Percentiles rank a stretch among this genome's conserved stretches.
phyloP scores from a whole-genome alignment of 2,888 invertebrate genomes.

The Cryptophagus acutangulus region DNA sequence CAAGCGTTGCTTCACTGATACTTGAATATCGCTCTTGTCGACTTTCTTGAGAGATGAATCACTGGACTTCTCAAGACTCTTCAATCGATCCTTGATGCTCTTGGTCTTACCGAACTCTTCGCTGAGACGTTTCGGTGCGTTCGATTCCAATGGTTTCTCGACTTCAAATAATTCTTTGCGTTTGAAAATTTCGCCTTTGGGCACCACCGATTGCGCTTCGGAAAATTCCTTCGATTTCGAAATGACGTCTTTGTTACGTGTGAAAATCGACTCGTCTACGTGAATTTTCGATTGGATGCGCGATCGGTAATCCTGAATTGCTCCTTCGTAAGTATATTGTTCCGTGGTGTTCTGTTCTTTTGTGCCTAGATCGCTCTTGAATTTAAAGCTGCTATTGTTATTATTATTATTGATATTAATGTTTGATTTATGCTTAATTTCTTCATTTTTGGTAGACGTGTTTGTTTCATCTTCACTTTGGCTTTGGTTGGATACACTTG shows the following conservation, averaged over 20 bases:
- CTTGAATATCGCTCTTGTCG: conserved; percentile 31
- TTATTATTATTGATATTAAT: conserved; percentile 62
- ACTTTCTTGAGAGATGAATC: conserved; percentile 48
- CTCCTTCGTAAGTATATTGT: conserved; percentile 83
- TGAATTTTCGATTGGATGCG: conserved; percentile 56
- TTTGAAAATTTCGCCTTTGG: conserved; percentile 79
- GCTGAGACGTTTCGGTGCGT: conserved; percentile 52
- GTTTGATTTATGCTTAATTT: conserved; percentile 32
- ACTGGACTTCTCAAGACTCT: conserved; percentile 63
- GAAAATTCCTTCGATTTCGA: conserved; percentile 38
- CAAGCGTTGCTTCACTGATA: conserved; percentile 32
- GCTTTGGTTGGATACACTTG: conserved; percentile 40
- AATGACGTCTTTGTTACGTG: conserved; percentile 28
- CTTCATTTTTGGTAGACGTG: conserved; percentile 18
- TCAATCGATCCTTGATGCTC: conserved; percentile 68
- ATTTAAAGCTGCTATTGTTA: conserved; percentile 47
- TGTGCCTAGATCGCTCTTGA: conserved; percentile 20
- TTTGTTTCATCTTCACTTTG: conserved; percentile 40
- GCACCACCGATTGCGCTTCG: conserved; percentile 47
- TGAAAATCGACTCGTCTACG: conserved; percentile 40
- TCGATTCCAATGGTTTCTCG: conserved; percentile 51
- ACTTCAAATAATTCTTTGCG: conserved; percentile 78
- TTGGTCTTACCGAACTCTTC: conserved; percentile 62
- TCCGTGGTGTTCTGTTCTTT: conserved; percentile 46
- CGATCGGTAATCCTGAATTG: conserved; percentile 80